Evolutionary conservation across 2,113 vertebrate genomes (phyloP), one percentile per base, ranked within the genome.

Genomic region (Phalacrocorax aristotelis): DNA sequence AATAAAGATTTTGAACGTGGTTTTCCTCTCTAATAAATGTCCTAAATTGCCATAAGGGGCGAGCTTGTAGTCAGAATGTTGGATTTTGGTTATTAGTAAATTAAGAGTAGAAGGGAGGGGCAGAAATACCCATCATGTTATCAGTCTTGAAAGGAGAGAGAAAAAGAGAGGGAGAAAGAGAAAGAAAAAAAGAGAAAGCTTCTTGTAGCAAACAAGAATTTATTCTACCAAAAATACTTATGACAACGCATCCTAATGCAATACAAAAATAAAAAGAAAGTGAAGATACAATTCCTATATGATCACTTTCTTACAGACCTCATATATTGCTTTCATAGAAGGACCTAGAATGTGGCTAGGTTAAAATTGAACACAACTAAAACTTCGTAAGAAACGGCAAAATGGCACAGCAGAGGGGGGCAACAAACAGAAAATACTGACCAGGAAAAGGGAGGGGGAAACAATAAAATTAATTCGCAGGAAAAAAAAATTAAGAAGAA

Each of bases 181-280:
- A 80, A 38, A 77, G 51, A 80, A 96, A 97, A 96, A 97, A 97
- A 91, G 96, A 97, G 93, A 96, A 98, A 98, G 96, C 93, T 98
- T 96, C 96, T 98, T 99, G 98, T 99, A 99, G 98, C 98, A 98
- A 98, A 98, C 98, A 98, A 98, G 98, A 98, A 98, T 99, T 99
- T 99, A 99, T 99, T 99, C 98, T 98, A 99, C 98, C 98, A 99
- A 99, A 98, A 99, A 99, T 99, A 99, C 94, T 98, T 97, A 98
- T 99, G 98, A 99, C 99, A 98, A 98, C 89, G 98, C 97, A 98
- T 98, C 97, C 96, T 97, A 98, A 98, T 98, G 98, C 90, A 97
- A 98, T 99, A 99, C 98, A 99, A 99, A 99, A 99, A 99, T 99
- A 99, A 99, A 99, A 98, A 96, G 98, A 99, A 98, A 99, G 98